phyloP scores from a whole-genome alignment of 1,140 invertebrate species.

The Pissodes strobi region DNA sequence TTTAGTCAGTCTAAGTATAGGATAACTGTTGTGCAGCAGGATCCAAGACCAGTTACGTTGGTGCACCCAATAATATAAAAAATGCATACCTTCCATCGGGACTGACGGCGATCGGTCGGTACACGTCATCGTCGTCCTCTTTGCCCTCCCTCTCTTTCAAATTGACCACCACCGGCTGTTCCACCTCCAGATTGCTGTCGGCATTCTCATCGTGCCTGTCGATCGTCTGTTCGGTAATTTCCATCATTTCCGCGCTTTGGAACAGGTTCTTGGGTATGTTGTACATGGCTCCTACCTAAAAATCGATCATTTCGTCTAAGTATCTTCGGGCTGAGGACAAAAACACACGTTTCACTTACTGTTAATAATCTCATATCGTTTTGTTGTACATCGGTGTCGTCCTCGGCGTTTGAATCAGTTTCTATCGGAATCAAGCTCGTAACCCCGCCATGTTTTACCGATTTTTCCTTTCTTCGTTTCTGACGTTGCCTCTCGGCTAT shows the following conservation, averaged over 20 bases:
- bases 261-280: conserved; percentile 55
- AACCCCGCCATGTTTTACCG: conserved; percentile 53
- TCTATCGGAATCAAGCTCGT: conserved; percentile 51
- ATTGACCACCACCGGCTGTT: conserved; percentile 46
- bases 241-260: conserved; percentile 53
- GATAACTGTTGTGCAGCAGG: too few species aligned
- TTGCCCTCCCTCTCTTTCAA: conserved; percentile 48
- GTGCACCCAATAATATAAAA: too few species aligned
- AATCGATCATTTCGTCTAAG: too few species aligned
- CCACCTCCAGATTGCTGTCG: conserved; percentile 52
- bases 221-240: conserved; percentile 56
- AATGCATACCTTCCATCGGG: conserved; percentile 83
- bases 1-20: too few species aligned
- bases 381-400: conserved; percentile 50
- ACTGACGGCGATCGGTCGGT: conserved; percentile 87
- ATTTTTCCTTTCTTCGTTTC: conserved; percentile 46
- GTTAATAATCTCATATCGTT: conserved; percentile 46
- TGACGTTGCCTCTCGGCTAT: conserved; percentile 37
- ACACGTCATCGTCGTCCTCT: conserved; percentile 79
- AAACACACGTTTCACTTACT: too few species aligned
- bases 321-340: too few species aligned
- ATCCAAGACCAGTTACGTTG: too few species aligned
- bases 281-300: conserved; percentile 46
- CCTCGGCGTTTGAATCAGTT: conserved; percentile 54
- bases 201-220: conserved; percentile 54